Percentiles rank a stretch among this genome's conserved stretches.
These are phyloP conservation scores for Cyclophora punctaria DNA, from an alignment of 2,888 invertebrate species.

Conservation along the genomic window DNA sequence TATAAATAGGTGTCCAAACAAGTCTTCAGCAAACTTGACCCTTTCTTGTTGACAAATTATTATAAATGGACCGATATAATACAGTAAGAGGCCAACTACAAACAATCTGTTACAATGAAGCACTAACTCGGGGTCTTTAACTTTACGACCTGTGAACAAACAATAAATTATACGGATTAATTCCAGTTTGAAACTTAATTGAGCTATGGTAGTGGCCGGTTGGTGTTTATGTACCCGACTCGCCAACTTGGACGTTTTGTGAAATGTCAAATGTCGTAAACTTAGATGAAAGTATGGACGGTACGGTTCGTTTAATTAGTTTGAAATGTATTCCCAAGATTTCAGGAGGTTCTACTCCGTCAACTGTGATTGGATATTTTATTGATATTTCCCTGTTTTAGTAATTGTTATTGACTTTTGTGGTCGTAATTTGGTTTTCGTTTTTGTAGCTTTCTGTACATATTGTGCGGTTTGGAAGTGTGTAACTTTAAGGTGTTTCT, in stretches of 20 bases:
- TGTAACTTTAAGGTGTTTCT: no score
- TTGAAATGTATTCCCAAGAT: conserved; percentile 6
- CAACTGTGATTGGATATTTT: no score
- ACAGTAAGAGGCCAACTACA: conserved; percentile 4
- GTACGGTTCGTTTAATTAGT: not conserved
- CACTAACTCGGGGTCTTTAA: conserved; percentile 11
- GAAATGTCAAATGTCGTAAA: conserved; percentile 18
- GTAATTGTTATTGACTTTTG: no score
- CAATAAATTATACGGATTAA: conserved; percentile 23
- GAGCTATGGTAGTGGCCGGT: conserved; percentile 14
- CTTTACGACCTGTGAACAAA: conserved; percentile 22
- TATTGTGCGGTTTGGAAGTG: no score
- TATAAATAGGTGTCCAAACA: not conserved
- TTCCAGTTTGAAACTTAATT: conserved; percentile 19
- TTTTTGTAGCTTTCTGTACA: no score
- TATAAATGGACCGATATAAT: conserved; percentile 13
- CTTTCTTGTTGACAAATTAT: conserved; percentile 13
- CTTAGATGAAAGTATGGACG: conserved; percentile 7
- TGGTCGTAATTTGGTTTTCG: no score
- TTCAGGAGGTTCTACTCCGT: no score
- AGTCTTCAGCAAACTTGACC: not conserved
- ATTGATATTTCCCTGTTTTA: no score
- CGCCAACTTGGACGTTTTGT: conserved; percentile 7
- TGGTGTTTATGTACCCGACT: conserved; percentile 13
- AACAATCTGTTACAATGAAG: conserved; percentile 21